Conservation (phyloP, 23 tunicate genomes). For the Halocynthia roretzi region DNA sequence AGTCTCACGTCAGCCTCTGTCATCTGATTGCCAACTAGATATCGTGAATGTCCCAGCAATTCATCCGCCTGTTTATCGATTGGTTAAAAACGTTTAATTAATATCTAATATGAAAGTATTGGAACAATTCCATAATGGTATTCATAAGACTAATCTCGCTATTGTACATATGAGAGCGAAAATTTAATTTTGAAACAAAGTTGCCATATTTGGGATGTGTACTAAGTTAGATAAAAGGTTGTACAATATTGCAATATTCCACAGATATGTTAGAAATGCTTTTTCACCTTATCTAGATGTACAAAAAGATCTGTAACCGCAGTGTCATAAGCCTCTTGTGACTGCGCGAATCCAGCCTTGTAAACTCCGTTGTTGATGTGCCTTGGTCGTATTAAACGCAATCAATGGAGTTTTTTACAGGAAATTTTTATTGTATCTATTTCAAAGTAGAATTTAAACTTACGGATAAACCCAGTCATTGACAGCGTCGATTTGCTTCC, state of each 20-base stretch:
- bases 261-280: too few relatives aligned
- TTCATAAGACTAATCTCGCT: too few relatives aligned
- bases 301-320: slow-evolving; percentile 59
- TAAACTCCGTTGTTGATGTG: slow-evolving; percentile 85
- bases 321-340: slow-evolving; percentile 70
- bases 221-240: too few relatives aligned
- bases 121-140: too few relatives aligned
- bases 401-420: not conserved
- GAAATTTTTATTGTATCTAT: not conserved
- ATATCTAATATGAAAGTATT: too few relatives aligned
- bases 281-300: slow-evolving; percentile 54
- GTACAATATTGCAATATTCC: too few relatives aligned
- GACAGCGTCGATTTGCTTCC: slow-evolving; percentile 49
- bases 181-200: too few relatives aligned
- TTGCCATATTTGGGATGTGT: too few relatives aligned
- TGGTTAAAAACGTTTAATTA: too few relatives aligned
- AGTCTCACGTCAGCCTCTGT: slow-evolving; percentile 85
- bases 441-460: not conserved
- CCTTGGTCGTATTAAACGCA: not conserved
- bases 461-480: slow-evolving; percentile 86
- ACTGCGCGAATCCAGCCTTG: slow-evolving; percentile 66
- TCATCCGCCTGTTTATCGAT: slow-evolving; percentile 38
- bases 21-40: slow-evolving; percentile 55
- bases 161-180: too few relatives aligned
- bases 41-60: slow-evolving; percentile 55